A percentile compares a stretch with the other conserved stretches of the same genome.
Evolutionary conservation across 2,797 vertebrate genomes (phyloP).

Genomic region (Esox lucius): DNA sequence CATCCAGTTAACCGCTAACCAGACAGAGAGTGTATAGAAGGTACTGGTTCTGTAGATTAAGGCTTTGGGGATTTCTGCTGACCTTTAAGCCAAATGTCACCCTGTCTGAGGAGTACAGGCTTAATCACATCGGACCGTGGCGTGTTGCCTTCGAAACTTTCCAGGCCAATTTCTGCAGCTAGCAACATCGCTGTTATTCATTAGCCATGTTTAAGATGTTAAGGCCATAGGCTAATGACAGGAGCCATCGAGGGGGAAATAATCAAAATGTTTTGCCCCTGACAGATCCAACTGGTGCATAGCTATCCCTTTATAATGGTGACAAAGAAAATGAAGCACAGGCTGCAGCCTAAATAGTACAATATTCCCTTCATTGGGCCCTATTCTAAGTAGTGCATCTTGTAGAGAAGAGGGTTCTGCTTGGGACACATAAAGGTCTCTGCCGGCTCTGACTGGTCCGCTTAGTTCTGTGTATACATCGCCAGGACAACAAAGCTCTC

Average conservation of each 20-base stretch:
- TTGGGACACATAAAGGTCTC: slow-evolving; percentile 26
- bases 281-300: slow-evolving; percentile 48
- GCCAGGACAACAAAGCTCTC: slow-evolving; percentile 69
- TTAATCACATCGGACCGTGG: slow-evolving; percentile 67
- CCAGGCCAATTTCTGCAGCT: slow-evolving; percentile 9
- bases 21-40: slow-evolving; percentile 41
- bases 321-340: slow-evolving; percentile 70
- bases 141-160: slow-evolving; percentile 55
- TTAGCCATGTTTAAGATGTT: slow-evolving; percentile 70
- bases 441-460: slow-evolving; percentile 50
- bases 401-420: too few relatives aligned
- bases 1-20: slow-evolving; percentile 15
- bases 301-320: slow-evolving; percentile 61
- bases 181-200: slow-evolving; percentile 55
- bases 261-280: slow-evolving; percentile 40
- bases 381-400: too few relatives aligned
- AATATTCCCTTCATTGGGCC: not conserved
- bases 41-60: slow-evolving; percentile 66
- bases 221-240: slow-evolving; percentile 70
- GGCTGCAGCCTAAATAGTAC: not conserved
- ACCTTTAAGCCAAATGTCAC: slow-evolving; percentile 77
- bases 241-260: slow-evolving; percentile 57
- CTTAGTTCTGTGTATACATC: slow-evolving; percentile 47
- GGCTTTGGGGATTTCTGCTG: slow-evolving; percentile 71
- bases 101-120: slow-evolving; percentile 64